Percentiles rank a stretch among this genome's conserved stretches.
Evolutionary conservation across 2,888 invertebrate species (phyloP).

Genomic region (Laspeyria flexula): DNA sequence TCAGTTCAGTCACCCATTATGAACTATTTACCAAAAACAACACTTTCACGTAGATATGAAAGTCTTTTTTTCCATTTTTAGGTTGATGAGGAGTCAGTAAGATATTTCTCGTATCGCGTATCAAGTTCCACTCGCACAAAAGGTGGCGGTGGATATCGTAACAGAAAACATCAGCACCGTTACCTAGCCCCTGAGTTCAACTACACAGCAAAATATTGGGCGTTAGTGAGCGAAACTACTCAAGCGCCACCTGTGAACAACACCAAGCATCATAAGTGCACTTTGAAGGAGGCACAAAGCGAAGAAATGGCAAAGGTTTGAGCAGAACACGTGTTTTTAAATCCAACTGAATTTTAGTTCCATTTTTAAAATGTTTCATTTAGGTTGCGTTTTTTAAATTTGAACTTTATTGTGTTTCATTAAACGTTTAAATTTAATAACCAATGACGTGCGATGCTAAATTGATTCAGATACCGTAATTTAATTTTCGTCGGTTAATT

Average conservation of each 20-base stretch:
- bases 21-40: not conserved
- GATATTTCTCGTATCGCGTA: conserved; percentile 77
- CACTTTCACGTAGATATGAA: not conserved
- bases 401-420: not conserved
- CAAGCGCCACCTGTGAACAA: conserved; percentile 60
- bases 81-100: conserved; percentile 77
- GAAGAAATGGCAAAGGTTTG: conserved; percentile 77
- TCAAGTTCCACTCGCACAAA: conserved; percentile 78
- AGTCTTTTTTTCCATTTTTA: conserved; percentile 29
- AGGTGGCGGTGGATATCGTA: conserved; percentile 75
- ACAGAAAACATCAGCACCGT: conserved; percentile 77
- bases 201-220: conserved; percentile 81
- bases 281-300: conserved; percentile 73
- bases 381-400: not conserved
- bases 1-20: no score
- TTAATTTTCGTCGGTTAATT: not conserved
- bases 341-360: not conserved
- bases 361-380: not conserved
- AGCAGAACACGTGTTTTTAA: not conserved
- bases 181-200: conserved; percentile 81
- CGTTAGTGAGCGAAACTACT: conserved; percentile 77
- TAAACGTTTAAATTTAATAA: not conserved
- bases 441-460: not conserved
- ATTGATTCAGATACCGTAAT: not conserved
- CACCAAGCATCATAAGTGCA: conserved; percentile 76